A percentile compares a stretch with the other conserved stretches of the same genome.
phyloP scores from a whole-genome alignment of 2,888 invertebrate species.

The Scaeva pyrastri region DNA sequence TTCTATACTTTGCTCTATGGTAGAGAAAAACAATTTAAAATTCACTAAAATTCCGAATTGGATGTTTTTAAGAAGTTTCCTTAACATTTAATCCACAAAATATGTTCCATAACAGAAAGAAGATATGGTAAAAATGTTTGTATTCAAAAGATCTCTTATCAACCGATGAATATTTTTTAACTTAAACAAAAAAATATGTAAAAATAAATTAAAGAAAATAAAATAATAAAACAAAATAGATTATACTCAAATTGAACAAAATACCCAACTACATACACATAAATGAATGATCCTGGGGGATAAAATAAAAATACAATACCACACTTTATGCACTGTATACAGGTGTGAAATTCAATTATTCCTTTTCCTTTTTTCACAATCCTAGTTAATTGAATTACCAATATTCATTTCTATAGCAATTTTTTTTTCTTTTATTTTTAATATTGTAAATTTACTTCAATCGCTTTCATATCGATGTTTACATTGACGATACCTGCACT shows the following conservation, averaged over 20 bases:
- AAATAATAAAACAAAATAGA: too few relatives aligned
- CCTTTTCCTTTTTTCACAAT: conserved; percentile 4
- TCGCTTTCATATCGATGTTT: conserved; percentile 22
- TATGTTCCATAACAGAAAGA: too few relatives aligned
- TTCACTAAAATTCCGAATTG: too few relatives aligned
- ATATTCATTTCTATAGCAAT: background rate
- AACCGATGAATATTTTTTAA: too few relatives aligned
- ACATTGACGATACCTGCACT: conserved; percentile 17
- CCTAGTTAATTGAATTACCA: conserved; percentile 57
- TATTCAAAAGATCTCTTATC: background rate
- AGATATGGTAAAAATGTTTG: too few relatives aligned
- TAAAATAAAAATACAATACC: background rate
- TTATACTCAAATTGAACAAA: conserved; percentile 13
- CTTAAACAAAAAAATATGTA: too few relatives aligned
- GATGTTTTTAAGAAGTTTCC: too few relatives aligned
- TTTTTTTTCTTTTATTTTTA: background rate
- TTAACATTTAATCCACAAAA: too few relatives aligned
- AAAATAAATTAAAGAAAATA: background rate
- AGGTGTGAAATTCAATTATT: conserved; percentile 36
- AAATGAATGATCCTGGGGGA: conserved; percentile 1
- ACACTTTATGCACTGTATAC: background rate
- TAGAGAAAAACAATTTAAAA: too few relatives aligned
- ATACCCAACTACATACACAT: background rate
- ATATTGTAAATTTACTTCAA: conserved; percentile 25
- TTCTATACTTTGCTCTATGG: too few relatives aligned